A percentile compares a stretch with the other conserved stretches of the same genome.
These are phyloP conservation scores for Sinonovacula constricta DNA, from an alignment of 1,140 invertebrate genomes.

Conservation along the genomic window DNA sequence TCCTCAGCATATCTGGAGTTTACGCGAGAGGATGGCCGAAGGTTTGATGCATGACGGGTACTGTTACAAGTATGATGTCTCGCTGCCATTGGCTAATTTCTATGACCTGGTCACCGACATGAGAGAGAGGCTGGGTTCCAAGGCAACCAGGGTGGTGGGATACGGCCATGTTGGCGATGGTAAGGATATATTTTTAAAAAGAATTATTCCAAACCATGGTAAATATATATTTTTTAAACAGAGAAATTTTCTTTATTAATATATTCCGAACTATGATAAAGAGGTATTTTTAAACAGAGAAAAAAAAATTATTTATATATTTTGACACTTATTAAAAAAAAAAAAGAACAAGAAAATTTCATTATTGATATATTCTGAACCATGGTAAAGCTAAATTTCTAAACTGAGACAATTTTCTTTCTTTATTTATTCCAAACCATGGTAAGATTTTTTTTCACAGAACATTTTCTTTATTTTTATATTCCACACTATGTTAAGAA, in stretches of 20 bases:
- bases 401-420: too few relatives aligned
- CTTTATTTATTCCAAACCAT: too few relatives aligned
- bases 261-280: too few relatives aligned
- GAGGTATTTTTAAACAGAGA: too few relatives aligned
- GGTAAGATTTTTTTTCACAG: too few relatives aligned
- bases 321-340: too few relatives aligned
- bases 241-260: not conserved
- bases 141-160: slow-evolving; percentile 85
- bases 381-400: too few relatives aligned
- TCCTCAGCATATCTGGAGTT: slow-evolving; percentile 87
- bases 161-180: slow-evolving; percentile 94
- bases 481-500: too few relatives aligned
- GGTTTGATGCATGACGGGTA: slow-evolving; percentile 91
- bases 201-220: not conserved
- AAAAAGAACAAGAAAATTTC: too few relatives aligned
- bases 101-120: slow-evolving; percentile 90
- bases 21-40: slow-evolving; percentile 91
- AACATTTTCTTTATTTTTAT: too few relatives aligned
- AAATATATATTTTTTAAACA: not conserved
- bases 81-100: slow-evolving; percentile 90
- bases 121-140: slow-evolving; percentile 79
- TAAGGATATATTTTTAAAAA: slow-evolving; percentile 54
- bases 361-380: too few relatives aligned
- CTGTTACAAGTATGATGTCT: slow-evolving; percentile 97
- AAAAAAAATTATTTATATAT: too few relatives aligned